phyloP scores from a whole-genome alignment of 2,888 invertebrate genomes.

The Liopterus haemorrhoidalis region DNA sequence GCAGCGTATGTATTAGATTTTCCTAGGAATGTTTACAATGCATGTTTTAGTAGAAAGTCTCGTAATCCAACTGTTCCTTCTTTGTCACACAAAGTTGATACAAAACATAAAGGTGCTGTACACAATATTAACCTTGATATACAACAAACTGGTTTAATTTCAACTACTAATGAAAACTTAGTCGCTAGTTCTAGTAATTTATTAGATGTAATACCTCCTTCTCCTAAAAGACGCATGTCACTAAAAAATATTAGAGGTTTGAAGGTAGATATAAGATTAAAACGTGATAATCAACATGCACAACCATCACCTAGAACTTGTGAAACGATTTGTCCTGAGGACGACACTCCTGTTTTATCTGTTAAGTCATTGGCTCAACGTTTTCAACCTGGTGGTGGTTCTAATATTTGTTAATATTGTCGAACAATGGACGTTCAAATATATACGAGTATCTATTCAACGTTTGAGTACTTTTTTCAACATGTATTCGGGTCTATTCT shows the following conservation, averaged over 20 bases:
- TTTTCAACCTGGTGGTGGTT: constrained; percentile 25
- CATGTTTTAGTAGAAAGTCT: constrained; percentile 37
- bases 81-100: constrained; percentile 33
- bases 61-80: constrained; percentile 29
- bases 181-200: constrained; percentile 16
- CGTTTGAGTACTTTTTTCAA: too few species aligned
- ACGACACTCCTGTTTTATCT: constrained; percentile 25
- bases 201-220: constrained; percentile 9
- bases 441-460: too few species aligned
- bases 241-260: constrained; percentile 39
- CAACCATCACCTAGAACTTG: constrained; percentile 24
- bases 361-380: constrained; percentile 36
- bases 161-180: constrained; percentile 57
- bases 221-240: constrained; percentile 30
- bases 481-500: too few species aligned
- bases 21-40: constrained; percentile 40
- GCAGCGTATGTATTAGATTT: constrained; percentile 50
- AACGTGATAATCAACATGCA: constrained; percentile 16
- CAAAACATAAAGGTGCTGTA: constrained; percentile 25
- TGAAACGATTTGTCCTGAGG: constrained; percentile 23
- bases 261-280: constrained; percentile 32
- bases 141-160: constrained; percentile 55
- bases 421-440: too few species aligned
- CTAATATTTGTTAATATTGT: too few species aligned
- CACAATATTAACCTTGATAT: constrained; percentile 48